These are phyloP conservation scores for Crax fasciolata DNA, from an alignment of 2,797 vertebrate species.

Conservation along the genomic window DNA sequence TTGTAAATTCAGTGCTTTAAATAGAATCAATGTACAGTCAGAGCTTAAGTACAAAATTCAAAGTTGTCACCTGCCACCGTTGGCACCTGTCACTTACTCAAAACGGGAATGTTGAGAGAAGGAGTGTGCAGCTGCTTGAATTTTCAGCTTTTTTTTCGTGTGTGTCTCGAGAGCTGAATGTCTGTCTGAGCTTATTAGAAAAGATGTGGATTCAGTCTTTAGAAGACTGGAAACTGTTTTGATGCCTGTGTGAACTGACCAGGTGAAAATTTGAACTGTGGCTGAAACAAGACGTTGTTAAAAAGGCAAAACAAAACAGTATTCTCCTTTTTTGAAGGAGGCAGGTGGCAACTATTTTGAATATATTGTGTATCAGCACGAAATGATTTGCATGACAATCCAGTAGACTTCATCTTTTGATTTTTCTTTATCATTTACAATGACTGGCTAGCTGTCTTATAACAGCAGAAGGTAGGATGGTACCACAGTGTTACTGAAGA, in stretches of 20 bases:
- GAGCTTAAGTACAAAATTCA: conserved; percentile 60
- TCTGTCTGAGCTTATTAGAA: not conserved
- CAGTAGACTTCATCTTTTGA: conserved; percentile 62
- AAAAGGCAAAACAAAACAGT: not conserved
- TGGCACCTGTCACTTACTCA: conserved; percentile 40
- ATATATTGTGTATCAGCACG: conserved; percentile 69
- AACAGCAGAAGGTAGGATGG: not conserved
- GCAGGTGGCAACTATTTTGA: conserved; percentile 73
- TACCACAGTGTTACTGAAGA: not conserved
- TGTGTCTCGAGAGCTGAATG: not conserved
- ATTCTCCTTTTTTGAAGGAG: conserved; percentile 30
- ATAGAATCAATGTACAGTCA: conserved; percentile 40
- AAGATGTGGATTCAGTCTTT: not conserved
- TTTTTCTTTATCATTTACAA: conserved; percentile 68
- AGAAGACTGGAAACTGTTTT: not conserved
- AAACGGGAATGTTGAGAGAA: not conserved
- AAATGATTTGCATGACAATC: conserved; percentile 78
- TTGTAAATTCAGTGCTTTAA: conserved; percentile 65
- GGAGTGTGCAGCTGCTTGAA: not conserved
- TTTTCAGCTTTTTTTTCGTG: not conserved
- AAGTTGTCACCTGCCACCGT: conserved; percentile 76
- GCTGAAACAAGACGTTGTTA: not conserved
- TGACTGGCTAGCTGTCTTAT: conserved; percentile 27
- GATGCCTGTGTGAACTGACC: not conserved
- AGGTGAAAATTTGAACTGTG: not conserved